Evolutionary conservation across 2,797 vertebrate genomes (phyloP).

Genomic region (Esox masquinongy): DNA sequence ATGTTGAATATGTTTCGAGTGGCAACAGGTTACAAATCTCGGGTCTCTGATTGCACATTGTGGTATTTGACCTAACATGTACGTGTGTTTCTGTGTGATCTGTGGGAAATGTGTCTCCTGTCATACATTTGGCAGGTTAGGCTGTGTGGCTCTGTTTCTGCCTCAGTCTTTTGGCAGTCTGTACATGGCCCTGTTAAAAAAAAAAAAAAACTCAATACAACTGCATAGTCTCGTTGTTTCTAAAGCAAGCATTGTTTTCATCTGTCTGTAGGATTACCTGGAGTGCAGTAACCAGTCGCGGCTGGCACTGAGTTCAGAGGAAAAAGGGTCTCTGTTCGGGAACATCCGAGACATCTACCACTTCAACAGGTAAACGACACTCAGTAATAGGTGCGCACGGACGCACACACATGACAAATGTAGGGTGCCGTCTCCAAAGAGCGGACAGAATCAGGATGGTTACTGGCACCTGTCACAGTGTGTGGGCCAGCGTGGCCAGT

Average conservation of each 20-base stretch:
- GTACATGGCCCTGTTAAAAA: too few relatives aligned
- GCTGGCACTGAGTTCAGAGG: conserved; percentile 85
- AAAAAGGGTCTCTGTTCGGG: conserved; percentile 90
- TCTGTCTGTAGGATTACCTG: conserved; percentile 88
- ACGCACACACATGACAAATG: not conserved
- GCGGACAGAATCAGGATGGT: not conserved
- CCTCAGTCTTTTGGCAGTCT: not conserved
- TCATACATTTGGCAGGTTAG: too few relatives aligned
- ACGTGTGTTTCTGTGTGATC: too few relatives aligned
- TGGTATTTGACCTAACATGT: too few relatives aligned
- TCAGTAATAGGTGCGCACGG: not conserved
- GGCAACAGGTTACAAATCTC: too few relatives aligned
- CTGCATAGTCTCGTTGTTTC: conserved; percentile 1
- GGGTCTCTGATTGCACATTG: too few relatives aligned
- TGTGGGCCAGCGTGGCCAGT: conserved; percentile 28
- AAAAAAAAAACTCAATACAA: not conserved
- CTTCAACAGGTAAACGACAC: conserved; percentile 87
- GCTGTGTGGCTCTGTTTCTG: conserved; percentile 42
- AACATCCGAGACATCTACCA: conserved; percentile 94
- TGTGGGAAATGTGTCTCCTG: too few relatives aligned
- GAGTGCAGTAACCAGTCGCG: conserved; percentile 87
- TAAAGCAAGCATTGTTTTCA: conserved; percentile 2
- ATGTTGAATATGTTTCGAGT: too few relatives aligned
- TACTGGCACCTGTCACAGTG: conserved; percentile 41
- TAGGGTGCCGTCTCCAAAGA: not conserved